phyloP scores from a whole-genome alignment of 2,797 vertebrate species.

The Neopelma chrysocephalum region DNA sequence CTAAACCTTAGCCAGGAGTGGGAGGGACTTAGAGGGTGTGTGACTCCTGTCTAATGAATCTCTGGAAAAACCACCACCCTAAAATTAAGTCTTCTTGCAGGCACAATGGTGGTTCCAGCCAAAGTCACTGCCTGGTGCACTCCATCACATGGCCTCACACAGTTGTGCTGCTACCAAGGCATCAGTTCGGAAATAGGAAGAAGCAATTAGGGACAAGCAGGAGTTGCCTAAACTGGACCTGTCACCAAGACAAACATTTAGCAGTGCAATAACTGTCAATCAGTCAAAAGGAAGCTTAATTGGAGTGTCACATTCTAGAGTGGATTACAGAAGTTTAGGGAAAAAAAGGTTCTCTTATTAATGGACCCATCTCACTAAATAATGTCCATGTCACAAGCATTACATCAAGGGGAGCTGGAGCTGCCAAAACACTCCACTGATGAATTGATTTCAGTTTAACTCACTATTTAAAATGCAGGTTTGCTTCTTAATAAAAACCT shows the following conservation, averaged over 20 bases:
- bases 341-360: slow-evolving; percentile 2
- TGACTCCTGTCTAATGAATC: background rate
- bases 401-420: background rate
- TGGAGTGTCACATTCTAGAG: slow-evolving; percentile 5
- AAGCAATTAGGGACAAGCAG: background rate
- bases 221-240: background rate
- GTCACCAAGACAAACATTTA: background rate
- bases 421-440: slow-evolving; percentile 4
- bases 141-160: background rate
- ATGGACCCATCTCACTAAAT: slow-evolving; percentile 3
- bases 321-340: background rate
- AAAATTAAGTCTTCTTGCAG: background rate
- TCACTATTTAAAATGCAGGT: slow-evolving; percentile 16
- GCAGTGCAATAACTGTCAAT: background rate
- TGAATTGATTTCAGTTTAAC: slow-evolving; percentile 26
- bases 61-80: background rate
- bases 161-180: background rate
- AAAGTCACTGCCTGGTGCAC: background rate
- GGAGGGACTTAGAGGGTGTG: background rate
- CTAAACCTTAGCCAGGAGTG: background rate
- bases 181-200: background rate
- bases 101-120: background rate
- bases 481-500: background rate
- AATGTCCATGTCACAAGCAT: background rate
- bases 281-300: slow-evolving; percentile 4